phyloP scores from a whole-genome alignment of 1,140 invertebrate species.

The Steinernema feltiae region DNA sequence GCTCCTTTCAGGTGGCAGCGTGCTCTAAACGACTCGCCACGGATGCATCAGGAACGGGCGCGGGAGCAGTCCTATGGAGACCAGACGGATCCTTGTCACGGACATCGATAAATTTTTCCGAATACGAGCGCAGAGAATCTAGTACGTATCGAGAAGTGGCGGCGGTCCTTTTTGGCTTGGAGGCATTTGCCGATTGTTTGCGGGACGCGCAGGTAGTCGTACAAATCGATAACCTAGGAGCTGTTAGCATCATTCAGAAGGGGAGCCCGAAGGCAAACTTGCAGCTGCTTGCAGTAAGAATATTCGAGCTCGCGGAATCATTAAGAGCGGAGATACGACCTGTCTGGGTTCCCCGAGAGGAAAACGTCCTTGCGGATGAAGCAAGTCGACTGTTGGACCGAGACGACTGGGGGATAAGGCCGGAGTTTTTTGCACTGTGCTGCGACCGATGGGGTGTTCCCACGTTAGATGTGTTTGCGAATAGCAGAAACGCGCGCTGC shows the following conservation, averaged over 20 bases:
- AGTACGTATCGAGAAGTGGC: background rate
- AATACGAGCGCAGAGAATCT: background rate
- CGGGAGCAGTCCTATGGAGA: background rate
- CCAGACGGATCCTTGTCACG: background rate
- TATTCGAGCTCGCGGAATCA: background rate
- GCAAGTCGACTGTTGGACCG: background rate
- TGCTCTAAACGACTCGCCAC: background rate
- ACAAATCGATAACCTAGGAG: background rate
- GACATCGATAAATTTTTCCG: background rate
- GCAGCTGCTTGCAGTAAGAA: background rate
- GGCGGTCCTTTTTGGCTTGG: background rate
- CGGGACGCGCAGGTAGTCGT: background rate
- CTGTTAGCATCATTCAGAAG: background rate
- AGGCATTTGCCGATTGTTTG: background rate
- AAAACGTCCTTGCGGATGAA: background rate
- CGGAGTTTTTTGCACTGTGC: background rate
- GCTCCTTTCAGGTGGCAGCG: background rate
- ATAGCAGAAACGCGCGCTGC: background rate
- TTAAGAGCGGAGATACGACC: background rate
- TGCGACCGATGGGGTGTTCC: background rate
- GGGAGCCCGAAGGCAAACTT: background rate
- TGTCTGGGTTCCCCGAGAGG: background rate
- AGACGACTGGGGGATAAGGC: background rate
- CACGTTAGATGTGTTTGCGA: background rate
- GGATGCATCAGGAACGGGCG: background rate